Conservation (phyloP, 2,797 vertebrate species). For the Enteromius radiatus region DNA sequence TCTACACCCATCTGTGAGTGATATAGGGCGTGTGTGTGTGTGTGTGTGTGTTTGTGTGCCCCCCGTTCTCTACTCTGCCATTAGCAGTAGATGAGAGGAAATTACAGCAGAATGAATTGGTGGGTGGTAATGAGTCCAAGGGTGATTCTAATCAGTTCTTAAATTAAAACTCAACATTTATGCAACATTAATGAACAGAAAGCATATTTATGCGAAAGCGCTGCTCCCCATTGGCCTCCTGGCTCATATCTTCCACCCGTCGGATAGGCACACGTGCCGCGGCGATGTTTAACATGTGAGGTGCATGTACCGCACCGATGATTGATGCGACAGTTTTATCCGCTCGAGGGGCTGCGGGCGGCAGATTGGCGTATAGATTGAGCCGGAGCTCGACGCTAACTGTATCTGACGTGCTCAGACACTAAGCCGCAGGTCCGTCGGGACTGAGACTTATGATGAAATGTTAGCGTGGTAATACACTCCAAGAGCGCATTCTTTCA, state of each 20-base stretch:
- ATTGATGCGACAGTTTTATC: slow-evolving; percentile 45
- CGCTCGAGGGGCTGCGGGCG: slow-evolving; percentile 27
- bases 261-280: slow-evolving; percentile 40
- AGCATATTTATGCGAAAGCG: slow-evolving; percentile 63
- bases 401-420: slow-evolving; percentile 51
- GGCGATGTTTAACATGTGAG: slow-evolving; percentile 39
- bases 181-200: slow-evolving; percentile 78
- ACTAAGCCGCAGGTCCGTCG: slow-evolving; percentile 43
- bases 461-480: slow-evolving; percentile 21
- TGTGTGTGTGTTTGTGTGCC: slow-evolving; percentile 18
- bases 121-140: slow-evolving; percentile 76
- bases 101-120: slow-evolving; percentile 71
- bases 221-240: background rate
- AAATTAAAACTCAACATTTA: slow-evolving; percentile 76
- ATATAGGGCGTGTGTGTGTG: slow-evolving; percentile 36
- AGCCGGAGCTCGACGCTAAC: slow-evolving; percentile 45
- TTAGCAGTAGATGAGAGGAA: slow-evolving; percentile 61
- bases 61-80: slow-evolving; percentile 57
- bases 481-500: background rate
- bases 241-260: slow-evolving; percentile 11
- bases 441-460: slow-evolving; percentile 38
- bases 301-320: slow-evolving; percentile 20
- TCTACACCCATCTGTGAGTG: slow-evolving; percentile 29
- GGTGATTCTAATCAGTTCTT: slow-evolving; percentile 77
- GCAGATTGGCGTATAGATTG: slow-evolving; percentile 23